Conservation (phyloP, 2,888 invertebrate species). For the Nephrotoma flavescens region DNA sequence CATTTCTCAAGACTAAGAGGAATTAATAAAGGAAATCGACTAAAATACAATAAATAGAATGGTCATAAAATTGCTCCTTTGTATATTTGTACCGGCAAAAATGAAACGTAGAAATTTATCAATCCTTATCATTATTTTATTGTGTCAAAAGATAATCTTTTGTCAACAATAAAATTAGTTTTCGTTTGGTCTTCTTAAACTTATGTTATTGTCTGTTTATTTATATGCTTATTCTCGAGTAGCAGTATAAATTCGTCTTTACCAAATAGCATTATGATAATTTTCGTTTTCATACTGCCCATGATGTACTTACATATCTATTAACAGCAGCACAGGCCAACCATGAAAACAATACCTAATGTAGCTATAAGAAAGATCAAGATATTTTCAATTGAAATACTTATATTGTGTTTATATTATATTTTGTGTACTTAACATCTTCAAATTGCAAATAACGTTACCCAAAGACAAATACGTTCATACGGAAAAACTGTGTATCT, state of each 20-base stretch:
- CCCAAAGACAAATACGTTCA: no score
- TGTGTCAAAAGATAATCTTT: constrained; percentile 4
- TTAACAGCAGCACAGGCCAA: not conserved
- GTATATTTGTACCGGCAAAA: not conserved
- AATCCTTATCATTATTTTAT: not conserved
- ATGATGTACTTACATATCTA: not conserved
- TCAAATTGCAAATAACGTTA: not conserved
- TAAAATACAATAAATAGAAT: not conserved
- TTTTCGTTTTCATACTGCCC: not conserved
- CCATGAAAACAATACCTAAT: not conserved
- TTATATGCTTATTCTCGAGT: not conserved
- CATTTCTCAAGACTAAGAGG: not conserved
- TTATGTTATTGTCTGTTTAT: not conserved
- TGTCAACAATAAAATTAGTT: not conserved
- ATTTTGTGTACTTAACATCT: not conserved
- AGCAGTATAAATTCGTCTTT: not conserved
- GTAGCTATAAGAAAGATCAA: not conserved
- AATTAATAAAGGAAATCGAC: not conserved
- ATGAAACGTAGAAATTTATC: not conserved
- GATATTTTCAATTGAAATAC: not conserved
- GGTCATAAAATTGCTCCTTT: not conserved
- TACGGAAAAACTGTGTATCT: not conserved
- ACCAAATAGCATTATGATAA: not conserved
- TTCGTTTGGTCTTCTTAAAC: not conserved
- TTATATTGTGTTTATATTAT: not conserved